Evolutionary conservation across 2,113 vertebrate genomes (phyloP).

Genomic region (Orientallactaga bullata): DNA sequence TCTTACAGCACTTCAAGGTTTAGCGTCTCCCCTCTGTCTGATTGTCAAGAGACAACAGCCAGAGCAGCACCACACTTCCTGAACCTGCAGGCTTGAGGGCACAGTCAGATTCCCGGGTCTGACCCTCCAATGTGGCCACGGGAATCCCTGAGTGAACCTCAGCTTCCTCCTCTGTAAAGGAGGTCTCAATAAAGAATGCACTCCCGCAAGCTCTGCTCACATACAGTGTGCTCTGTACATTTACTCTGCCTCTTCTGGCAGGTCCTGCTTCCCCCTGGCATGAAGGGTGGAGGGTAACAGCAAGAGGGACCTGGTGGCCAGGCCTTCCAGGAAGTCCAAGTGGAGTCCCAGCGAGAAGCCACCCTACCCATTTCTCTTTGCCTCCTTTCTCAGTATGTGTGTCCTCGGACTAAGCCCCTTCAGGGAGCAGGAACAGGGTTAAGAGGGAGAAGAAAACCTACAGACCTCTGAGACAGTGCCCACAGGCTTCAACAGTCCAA

Average conservation of each 20-base stretch:
- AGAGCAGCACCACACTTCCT: not conserved
- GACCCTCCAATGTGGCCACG: not conserved
- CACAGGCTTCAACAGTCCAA: not conserved
- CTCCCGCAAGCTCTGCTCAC: too few species aligned
- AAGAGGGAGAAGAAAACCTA: not conserved
- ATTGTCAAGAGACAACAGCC: not conserved
- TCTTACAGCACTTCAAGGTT: too few species aligned
- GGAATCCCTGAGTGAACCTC: not conserved
- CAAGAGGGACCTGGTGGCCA: not conserved
- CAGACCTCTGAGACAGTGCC: not conserved
- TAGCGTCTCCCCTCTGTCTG: not conserved
- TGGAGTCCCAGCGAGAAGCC: not conserved
- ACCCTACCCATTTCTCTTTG: not conserved
- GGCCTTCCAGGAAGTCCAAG: not conserved
- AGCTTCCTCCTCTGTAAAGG: not conserved
- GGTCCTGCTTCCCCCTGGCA: not conserved
- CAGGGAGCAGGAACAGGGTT: not conserved
- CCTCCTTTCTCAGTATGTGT: not conserved
- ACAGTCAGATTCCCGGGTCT: too few species aligned
- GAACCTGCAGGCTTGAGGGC: too few species aligned
- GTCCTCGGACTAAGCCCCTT: not conserved
- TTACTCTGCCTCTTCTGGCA: not conserved
- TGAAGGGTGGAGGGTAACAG: not conserved
- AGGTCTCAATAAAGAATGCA: not conserved
- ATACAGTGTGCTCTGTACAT: not conserved